Conservation (phyloP, 2,797 vertebrate genomes). For the Peromyscus nudipes region DNA sequence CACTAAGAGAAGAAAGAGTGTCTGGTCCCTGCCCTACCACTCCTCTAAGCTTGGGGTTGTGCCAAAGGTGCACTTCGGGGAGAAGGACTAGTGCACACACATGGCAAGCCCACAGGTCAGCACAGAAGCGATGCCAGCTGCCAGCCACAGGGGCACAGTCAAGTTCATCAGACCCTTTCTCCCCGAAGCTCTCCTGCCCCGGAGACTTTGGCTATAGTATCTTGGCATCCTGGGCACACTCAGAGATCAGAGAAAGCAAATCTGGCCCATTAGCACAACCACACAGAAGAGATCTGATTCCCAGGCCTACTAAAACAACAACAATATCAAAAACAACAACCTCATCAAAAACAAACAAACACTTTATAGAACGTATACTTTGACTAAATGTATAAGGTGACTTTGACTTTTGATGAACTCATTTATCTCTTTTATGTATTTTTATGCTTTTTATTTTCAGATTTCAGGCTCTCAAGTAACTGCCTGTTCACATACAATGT, state of each 20-base stretch:
- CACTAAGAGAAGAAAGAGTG: slow-evolving; percentile 13
- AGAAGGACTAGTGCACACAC: neutral
- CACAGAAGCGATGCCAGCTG: neutral
- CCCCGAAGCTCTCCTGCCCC: neutral
- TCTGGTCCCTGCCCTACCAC: neutral
- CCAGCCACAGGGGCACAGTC: neutral
- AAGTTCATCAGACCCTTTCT: neutral
- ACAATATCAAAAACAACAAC: too few species aligned
- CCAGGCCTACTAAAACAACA: neutral
- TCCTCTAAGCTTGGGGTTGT: neutral
- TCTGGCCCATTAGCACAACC: neutral
- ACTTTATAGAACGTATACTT: neutral
- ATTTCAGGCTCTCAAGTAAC: neutral
- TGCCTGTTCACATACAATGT: neutral
- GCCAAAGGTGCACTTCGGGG: too few species aligned
- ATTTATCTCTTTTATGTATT: slow-evolving; percentile 8
- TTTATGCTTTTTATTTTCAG: slow-evolving; percentile 27
- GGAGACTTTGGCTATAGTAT: neutral
- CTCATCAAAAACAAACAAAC: neutral
- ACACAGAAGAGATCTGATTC: neutral
- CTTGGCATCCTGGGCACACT: neutral
- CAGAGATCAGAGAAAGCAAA: slow-evolving; percentile 6
- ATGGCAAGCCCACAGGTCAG: neutral
- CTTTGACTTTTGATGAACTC: neutral
- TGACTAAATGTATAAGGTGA: neutral